Evolutionary conservation across 2,888 invertebrate genomes (phyloP), one percentile per base, ranked within the genome.

Genomic region (Phengaris arion): DNA sequence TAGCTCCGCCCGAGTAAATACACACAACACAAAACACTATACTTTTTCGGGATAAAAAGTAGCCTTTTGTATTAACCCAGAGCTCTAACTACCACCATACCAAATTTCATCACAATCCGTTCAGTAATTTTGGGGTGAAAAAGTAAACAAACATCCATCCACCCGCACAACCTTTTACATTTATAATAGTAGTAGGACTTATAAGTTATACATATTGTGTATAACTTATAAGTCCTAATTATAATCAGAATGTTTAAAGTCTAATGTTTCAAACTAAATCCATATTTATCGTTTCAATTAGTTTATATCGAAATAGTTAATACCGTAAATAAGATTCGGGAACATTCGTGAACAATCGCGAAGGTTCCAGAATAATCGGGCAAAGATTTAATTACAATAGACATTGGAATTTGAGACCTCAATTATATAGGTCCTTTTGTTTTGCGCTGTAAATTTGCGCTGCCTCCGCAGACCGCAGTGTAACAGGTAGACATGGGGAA

Each of bases 221-320:
- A 22, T 22, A 22, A 22, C 22, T 22, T 22, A 22, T 22, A 22
- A 22, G 22, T 45, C 6, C 7, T 10, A 64, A 64, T 35, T 64
- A 64, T 64, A 64, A 64, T 64, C 64, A 64, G 35, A 64, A 64
- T 35, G 64, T 64, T 64, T 64, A 64, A 64, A 59, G 52, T 52
- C 10, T 52, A 52, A 52, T 52, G 70, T 59, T 48, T 45, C 51
- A 72, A 75, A 72, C 75, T 74, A 74, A 76, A 74, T 74, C 76
- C 45, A 76, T 76, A 74, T 76, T 51, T 76, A 74, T 54, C 54
- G 72, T 54, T 72, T 72, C 72, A 72, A 72, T 72, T 72, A 72
- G 72, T 72, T 22, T 2, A 72, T 48, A 69, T 48, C 12, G 72
- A 52, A n/a, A n/a, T n/a, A n/a, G n/a, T n/a, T n/a, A n/a, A n/a